Evolutionary conservation across 2,113 vertebrate genomes (phyloP).

Genomic region (Aptenodytes patagonicus): DNA sequence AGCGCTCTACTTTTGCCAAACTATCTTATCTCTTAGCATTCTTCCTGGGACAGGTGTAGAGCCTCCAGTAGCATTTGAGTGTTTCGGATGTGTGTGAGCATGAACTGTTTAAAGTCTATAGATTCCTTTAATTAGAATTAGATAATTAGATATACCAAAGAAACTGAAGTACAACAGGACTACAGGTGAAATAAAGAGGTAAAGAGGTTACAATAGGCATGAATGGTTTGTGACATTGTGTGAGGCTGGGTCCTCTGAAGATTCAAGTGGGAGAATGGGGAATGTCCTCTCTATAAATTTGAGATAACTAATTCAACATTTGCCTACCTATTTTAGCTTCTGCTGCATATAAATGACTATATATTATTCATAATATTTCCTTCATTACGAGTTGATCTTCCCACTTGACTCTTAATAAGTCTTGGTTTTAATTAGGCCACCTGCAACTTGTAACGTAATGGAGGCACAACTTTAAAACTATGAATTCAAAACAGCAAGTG

Average conservation of each 20-base stretch:
- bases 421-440: conserved; percentile 36
- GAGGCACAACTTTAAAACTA: conserved; percentile 4
- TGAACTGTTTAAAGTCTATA: not conserved
- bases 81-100: not conserved
- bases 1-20: not conserved
- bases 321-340: not conserved
- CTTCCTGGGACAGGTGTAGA: not conserved
- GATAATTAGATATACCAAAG: not conserved
- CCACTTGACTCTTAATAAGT: not conserved
- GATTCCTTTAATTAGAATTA: not conserved
- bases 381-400: conserved; percentile 48
- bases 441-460: conserved; percentile 1
- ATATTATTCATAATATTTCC: conserved; percentile 28
- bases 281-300: not conserved
- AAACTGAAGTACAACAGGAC: not conserved
- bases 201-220: not conserved
- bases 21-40: not conserved
- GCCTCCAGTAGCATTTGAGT: not conserved
- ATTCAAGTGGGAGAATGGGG: not conserved
- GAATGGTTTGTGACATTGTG: not conserved
- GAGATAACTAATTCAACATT: not conserved
- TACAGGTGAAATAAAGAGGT: not conserved
- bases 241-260: not conserved
- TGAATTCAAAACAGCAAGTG: conserved; percentile 11
- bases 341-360: not conserved